These are phyloP conservation scores for Chrysemys picta DNA, from an alignment of 2,113 vertebrate species.

Conservation along the genomic window DNA sequence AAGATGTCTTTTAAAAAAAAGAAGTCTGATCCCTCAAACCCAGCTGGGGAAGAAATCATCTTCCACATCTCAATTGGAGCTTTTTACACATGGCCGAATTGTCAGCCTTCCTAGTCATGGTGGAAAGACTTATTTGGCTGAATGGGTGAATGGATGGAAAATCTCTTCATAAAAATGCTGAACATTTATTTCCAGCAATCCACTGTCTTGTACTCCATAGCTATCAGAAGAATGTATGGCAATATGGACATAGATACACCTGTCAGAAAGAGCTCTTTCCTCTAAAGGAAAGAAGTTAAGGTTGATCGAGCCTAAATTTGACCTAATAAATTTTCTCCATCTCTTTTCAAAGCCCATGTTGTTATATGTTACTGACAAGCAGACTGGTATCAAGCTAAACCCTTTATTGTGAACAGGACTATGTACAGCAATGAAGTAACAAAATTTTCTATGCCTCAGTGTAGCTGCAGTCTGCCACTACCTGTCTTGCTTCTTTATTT, in stretches of 20 bases:
- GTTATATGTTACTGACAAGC: background rate
- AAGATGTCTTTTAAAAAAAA: conserved; percentile 25
- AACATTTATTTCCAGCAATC: rapidly evolving
- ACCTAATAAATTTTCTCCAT: background rate
- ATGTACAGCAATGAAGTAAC: background rate
- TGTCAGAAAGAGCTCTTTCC: background rate
- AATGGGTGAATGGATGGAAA: background rate
- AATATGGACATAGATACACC: background rate
- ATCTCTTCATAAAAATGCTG: background rate
- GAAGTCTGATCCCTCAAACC: conserved; percentile 11
- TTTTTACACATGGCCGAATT: background rate
- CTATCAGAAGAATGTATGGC: background rate
- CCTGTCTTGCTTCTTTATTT: background rate
- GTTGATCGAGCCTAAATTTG: background rate
- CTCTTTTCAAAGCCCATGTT: background rate
- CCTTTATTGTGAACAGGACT: background rate
- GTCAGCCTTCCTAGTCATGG: background rate
- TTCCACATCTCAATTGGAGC: background rate
- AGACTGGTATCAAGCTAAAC: background rate
- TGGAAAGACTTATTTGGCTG: background rate
- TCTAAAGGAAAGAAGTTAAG: background rate
- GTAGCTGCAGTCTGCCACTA: background rate
- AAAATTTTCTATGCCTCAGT: background rate
- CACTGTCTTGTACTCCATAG: background rate
- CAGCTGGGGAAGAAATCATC: background rate